phyloP scores from a whole-genome alignment of 2,797 vertebrate genomes.

The Sebastes kiyomatsui region DNA sequence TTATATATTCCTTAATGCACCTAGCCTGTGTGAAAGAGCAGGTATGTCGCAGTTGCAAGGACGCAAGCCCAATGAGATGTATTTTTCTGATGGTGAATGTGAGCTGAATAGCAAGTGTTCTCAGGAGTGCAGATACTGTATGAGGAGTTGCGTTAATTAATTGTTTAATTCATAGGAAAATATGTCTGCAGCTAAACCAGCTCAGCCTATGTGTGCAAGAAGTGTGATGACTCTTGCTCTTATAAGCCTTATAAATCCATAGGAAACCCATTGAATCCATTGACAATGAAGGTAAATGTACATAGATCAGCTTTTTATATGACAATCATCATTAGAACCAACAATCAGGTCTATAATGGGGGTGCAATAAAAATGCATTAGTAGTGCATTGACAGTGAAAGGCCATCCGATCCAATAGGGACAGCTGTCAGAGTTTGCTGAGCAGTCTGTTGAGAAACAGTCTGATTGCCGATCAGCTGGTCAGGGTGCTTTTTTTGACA shows the following conservation, averaged over 20 bases:
- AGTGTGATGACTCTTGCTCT: background rate
- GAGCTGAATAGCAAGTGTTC: slow-evolving; percentile 37
- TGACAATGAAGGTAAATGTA: background rate
- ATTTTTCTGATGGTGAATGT: slow-evolving; percentile 23
- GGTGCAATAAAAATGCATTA: background rate
- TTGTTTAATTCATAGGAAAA: slow-evolving; percentile 28
- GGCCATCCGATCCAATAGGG: slow-evolving; percentile 35
- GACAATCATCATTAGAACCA: background rate
- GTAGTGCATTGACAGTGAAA: slow-evolving; percentile 9
- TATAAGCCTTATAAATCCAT: background rate
- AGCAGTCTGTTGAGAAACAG: slow-evolving; percentile 31
- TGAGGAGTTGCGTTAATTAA: slow-evolving; percentile 35
- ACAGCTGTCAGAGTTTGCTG: slow-evolving; percentile 29
- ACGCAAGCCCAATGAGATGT: slow-evolving; percentile 10
- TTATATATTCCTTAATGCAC: background rate
- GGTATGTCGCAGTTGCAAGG: background rate
- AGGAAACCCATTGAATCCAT: background rate
- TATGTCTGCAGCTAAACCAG: slow-evolving; percentile 1
- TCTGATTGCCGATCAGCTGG: slow-evolving; percentile 30
- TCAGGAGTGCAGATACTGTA: slow-evolving; percentile 28
- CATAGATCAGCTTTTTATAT: background rate
- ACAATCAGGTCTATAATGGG: background rate
- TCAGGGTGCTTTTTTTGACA: slow-evolving; percentile 8
- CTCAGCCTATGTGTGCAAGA: slow-evolving; percentile 2
- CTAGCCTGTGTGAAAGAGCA: background rate